These are phyloP conservation scores for Pteropus alecto DNA, from an alignment of 2,113 vertebrate species.

Conservation along the genomic window DNA sequence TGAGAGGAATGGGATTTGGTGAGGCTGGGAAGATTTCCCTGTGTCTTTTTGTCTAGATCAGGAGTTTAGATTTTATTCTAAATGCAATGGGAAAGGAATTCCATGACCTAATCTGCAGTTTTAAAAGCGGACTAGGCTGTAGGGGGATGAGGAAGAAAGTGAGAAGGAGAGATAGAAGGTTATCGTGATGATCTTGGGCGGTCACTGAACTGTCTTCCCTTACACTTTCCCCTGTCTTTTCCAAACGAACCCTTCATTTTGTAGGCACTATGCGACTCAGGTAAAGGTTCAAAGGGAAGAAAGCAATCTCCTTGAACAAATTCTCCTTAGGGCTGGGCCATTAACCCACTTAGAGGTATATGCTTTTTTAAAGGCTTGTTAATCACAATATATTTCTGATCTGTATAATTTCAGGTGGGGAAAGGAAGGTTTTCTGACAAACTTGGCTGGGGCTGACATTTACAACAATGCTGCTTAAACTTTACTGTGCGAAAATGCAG, in stretches of 20 bases:
- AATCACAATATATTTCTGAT: neutral
- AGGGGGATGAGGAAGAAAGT: neutral
- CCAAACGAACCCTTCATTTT: neutral
- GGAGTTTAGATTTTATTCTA: neutral
- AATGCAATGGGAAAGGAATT: neutral
- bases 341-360: neutral
- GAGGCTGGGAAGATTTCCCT: neutral
- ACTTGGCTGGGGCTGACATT: neutral
- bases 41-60: neutral
- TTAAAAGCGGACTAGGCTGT: neutral
- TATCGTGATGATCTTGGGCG: neutral
- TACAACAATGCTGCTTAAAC: neutral
- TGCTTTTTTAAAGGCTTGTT: conserved; percentile 26
- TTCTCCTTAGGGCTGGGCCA: neutral
- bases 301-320: neutral
- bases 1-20: neutral
- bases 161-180: neutral
- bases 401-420: neutral
- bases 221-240: neutral
- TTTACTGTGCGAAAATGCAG: neutral
- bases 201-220: neutral
- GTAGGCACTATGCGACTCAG: neutral
- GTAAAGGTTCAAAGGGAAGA: neutral
- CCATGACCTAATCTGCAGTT: neutral
- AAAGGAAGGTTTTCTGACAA: neutral